These are phyloP conservation scores for Orientallactaga sibirica DNA, from an alignment of 2,797 vertebrate genomes.

Conservation along the genomic window DNA sequence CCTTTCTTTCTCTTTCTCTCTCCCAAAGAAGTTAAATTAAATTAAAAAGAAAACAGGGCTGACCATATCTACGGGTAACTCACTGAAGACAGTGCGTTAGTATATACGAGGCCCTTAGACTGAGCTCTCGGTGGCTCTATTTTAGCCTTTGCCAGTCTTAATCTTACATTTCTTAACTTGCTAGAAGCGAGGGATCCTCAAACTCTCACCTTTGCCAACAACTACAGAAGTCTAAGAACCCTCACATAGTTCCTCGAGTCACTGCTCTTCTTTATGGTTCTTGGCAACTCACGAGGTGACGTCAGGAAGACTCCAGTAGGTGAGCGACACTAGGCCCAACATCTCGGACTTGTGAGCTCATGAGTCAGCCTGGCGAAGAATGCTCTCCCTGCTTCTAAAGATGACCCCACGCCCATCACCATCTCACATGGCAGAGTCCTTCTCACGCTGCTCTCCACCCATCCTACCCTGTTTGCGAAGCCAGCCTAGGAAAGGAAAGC, in stretches of 20 bases:
- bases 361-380: background rate
- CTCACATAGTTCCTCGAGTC: background rate
- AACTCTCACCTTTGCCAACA: conserved; percentile 13
- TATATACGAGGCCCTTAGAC: background rate
- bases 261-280: conserved; percentile 33
- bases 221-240: conserved; percentile 45
- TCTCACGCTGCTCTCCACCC: background rate
- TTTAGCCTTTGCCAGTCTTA: conserved; percentile 25
- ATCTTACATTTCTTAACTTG: conserved; percentile 52
- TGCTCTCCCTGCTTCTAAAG: conserved; percentile 17
- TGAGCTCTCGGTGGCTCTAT: background rate
- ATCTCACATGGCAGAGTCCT: background rate
- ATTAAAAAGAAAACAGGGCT: background rate
- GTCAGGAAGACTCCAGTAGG: background rate
- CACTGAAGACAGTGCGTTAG: too few species aligned
- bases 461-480: conserved; percentile 45
- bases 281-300: conserved; percentile 34
- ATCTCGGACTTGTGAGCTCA: conserved; percentile 40
- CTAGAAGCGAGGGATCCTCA: conserved; percentile 3
- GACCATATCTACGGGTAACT: too few species aligned
- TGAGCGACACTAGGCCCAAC: conserved; percentile 26
- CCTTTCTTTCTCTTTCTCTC: too few species aligned
- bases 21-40: too few species aligned
- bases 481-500: background rate
- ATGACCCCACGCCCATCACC: background rate